Base-by-base conservation (phyloP, 2,113 vertebrate genomes). In the Heptranchias perlo region DNA sequence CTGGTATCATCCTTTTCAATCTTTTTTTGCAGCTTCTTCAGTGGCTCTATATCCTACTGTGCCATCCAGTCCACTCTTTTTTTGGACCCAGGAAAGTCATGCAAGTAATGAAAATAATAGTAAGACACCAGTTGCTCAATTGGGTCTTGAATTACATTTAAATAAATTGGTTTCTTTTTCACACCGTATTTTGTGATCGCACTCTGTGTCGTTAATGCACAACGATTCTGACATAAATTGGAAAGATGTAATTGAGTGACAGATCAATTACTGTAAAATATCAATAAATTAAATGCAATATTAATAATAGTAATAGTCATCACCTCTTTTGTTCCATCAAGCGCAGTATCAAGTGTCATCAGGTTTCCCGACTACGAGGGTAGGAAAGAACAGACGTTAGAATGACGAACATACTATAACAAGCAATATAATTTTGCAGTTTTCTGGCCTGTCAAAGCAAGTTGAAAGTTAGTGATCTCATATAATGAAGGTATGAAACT, bases 401-500 rank as follows among this genome's bases (percentile, higher is more conserved):
- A 69, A 13, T 49, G 31, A 69, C 31, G 47, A 31, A 52, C 23
- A 69, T 14, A 52, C 11, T 0, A 94, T 23, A 49, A 58, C 7
- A 69, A 49, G 28, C 65, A 69, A 95, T 52, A 35, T 49, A 39
- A 93, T 64, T 95, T 49, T 69, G 44, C 25, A 6, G 94, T 61
- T 69, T 73, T 95, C 47, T 73, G 44, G 44, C 44, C 92, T 95
- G 23, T 49, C 25, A 95, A 69, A 64, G 11, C 44, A 69, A 67
- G 28, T 69, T 73, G 62, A 67, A 95, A 69, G 94, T 52, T 95
- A 94, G 94, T 95, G 94, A 95, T 49, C 65, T 95, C 62, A 69
- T 73, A 95, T 69, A 16, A 52, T 52, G 28, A 95, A 35, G 28
- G 5, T 64, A 93, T 47, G 31, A 69, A 69, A 52, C 13, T 94